Evolutionary conservation across 2,797 vertebrate species (phyloP).

Genomic region (Ctenopoma kingsleyae): DNA sequence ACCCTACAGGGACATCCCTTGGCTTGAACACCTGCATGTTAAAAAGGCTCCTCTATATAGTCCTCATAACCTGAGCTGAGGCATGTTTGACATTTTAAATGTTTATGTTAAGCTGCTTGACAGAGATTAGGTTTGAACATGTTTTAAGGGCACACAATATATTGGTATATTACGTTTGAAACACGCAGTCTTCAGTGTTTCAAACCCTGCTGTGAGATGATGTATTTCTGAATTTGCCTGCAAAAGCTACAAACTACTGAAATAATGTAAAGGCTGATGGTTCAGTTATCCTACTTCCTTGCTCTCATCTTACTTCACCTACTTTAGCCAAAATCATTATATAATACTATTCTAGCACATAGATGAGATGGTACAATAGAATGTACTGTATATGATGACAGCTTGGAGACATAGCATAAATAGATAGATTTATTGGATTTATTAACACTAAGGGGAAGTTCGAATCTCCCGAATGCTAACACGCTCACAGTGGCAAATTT

Average conservation of each 20-base stretch:
- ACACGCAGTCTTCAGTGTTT: constrained; percentile 17
- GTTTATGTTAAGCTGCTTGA: constrained; percentile 39
- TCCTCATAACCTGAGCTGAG: constrained; percentile 36
- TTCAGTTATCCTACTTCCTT: too few relatives aligned
- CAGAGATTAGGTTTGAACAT: constrained; percentile 16
- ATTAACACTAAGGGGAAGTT: too few relatives aligned
- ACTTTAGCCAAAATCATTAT: too few relatives aligned
- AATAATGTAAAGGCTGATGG: background rate
- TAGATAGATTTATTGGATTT: too few relatives aligned
- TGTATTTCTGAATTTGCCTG: constrained; percentile 7
- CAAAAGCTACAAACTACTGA: constrained; percentile 11
- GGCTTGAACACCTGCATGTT: constrained; percentile 52
- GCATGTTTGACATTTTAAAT: constrained; percentile 45
- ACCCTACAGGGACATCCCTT: constrained; percentile 32
- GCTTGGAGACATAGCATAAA: too few relatives aligned
- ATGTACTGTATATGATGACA: too few relatives aligned
- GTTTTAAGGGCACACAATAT: constrained; percentile 45
- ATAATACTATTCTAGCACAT: too few relatives aligned
- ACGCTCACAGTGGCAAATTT: too few relatives aligned
- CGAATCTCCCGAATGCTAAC: too few relatives aligned
- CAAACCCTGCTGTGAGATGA: constrained; percentile 22
- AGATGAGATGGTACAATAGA: too few relatives aligned
- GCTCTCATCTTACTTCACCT: too few relatives aligned
- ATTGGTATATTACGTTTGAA: constrained; percentile 26
- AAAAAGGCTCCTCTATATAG: constrained; percentile 37